A percentile compares a stretch with the other conserved stretches of the same genome.
Conservation (phyloP, 1,140 invertebrate genomes). For the Limonius californicus region DNA sequence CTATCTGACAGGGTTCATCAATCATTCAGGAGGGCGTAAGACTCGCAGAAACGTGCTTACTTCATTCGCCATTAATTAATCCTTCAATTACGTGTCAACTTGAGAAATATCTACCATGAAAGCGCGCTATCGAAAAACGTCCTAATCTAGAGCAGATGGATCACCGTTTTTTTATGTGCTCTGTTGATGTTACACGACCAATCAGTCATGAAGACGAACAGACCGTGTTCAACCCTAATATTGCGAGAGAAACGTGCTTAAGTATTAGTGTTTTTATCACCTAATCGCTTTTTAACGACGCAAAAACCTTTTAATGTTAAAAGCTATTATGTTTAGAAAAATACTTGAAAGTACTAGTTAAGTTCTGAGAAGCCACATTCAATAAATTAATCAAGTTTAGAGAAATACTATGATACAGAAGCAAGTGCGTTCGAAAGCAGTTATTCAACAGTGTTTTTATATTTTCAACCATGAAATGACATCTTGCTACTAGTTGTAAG, state of each 20-base stretch:
- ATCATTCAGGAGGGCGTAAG: neutral
- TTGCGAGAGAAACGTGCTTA: constrained; percentile 6
- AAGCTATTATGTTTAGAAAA: constrained; percentile 3
- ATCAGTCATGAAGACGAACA: constrained; percentile 10
- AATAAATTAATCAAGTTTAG: too few species aligned
- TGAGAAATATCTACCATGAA: neutral
- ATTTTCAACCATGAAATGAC: too few species aligned
- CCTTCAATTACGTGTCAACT: constrained; percentile 5
- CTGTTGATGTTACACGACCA: constrained; percentile 3
- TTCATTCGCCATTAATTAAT: constrained; percentile 10
- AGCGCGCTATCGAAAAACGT: neutral
- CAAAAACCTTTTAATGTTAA: neutral
- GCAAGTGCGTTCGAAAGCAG: too few species aligned
- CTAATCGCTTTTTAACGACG: constrained; percentile 9
- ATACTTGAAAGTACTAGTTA: too few species aligned
- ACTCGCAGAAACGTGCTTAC: constrained; percentile 2
- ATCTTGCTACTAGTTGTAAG: too few species aligned
- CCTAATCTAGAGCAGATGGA: constrained; percentile 4
- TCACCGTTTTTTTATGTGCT: constrained; percentile 2
- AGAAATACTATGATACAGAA: too few species aligned
- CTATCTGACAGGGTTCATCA: constrained; percentile 1
- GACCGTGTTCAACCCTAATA: constrained; percentile 2
- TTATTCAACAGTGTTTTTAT: too few species aligned
- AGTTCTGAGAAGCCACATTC: too few species aligned
- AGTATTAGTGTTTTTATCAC: constrained; percentile 10